phyloP scores from a whole-genome alignment of 2,797 vertebrate genomes.

The Cephalopachus bancanus region DNA sequence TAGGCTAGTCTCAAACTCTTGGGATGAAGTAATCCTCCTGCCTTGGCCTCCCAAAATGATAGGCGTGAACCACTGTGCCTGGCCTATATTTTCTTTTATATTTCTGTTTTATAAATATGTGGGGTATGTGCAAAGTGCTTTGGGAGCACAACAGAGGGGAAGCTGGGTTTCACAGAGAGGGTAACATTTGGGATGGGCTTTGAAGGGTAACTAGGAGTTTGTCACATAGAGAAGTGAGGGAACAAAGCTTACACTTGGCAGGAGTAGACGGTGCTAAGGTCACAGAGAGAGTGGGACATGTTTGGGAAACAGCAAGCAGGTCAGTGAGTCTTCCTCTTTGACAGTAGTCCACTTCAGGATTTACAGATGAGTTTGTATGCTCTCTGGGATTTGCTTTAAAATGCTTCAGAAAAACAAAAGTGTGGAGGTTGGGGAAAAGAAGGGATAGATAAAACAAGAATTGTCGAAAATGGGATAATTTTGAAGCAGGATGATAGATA shows the following conservation, averaged over 20 bases:
- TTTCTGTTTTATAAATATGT: conserved; percentile 15
- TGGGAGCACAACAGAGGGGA: not conserved
- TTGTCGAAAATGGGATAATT: not conserved
- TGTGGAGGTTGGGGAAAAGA: not conserved
- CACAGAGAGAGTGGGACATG: not conserved
- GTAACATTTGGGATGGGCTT: not conserved
- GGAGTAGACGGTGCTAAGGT: not conserved
- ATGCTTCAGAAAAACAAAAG: not conserved
- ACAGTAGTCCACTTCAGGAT: not conserved
- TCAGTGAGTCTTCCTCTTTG: not conserved
- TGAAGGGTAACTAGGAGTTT: not conserved
- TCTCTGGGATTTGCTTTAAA: not conserved
- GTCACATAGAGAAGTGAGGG: not conserved
- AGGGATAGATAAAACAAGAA: not conserved
- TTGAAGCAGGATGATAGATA: not conserved
- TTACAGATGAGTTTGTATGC: not conserved
- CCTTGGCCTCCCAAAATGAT: too few species aligned
- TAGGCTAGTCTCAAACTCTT: too few species aligned
- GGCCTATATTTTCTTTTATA: not conserved
- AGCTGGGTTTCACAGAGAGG: not conserved
- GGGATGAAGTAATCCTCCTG: too few species aligned
- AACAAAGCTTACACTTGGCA: not conserved
- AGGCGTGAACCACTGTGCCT: too few species aligned
- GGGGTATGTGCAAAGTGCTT: not conserved
- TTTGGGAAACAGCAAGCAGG: not conserved